These are phyloP conservation scores for Edolisoma coerulescens DNA, from an alignment of 2,113 vertebrate species.

Conservation along the genomic window DNA sequence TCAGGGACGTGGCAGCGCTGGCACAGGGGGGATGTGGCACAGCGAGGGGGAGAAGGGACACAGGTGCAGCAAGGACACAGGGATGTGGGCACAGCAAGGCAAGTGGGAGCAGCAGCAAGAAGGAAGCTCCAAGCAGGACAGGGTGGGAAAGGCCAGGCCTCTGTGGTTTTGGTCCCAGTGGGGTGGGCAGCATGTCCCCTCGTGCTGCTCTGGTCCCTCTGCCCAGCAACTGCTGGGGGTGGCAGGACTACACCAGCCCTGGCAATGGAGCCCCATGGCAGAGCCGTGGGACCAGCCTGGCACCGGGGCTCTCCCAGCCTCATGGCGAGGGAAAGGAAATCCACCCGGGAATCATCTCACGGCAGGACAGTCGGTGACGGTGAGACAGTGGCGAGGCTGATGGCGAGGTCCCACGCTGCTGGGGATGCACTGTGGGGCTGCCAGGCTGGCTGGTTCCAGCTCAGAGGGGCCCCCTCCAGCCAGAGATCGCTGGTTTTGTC, in stretches of 20 bases:
- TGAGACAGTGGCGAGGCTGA: fast-evolving
- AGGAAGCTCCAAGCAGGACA: background rate
- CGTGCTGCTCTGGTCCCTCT: fast-evolving
- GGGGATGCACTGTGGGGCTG: fast-evolving
- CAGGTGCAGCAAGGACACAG: too few species aligned
- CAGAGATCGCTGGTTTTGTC: background rate
- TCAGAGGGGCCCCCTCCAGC: background rate
- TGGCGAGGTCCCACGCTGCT: background rate
- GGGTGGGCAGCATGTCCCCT: fast-evolving
- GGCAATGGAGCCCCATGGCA: too few species aligned
- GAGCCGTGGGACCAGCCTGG: background rate
- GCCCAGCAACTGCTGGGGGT: too few species aligned
- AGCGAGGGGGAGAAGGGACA: too few species aligned
- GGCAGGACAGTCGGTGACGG: background rate
- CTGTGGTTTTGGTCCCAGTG: too few species aligned
- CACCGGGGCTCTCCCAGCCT: background rate
- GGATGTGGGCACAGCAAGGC: too few species aligned
- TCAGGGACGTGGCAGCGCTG: background rate
- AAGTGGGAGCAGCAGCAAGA: fast-evolving
- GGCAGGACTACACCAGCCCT: too few species aligned
- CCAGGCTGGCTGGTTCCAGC: background rate
- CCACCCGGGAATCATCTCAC: background rate
- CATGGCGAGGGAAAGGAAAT: background rate
- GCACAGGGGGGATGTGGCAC: background rate
- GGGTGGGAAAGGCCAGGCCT: too few species aligned